Percentiles rank a stretch among this genome's conserved stretches.
Conservation (phyloP, 2,113 vertebrate genomes). For the Thunnus thynnus region DNA sequence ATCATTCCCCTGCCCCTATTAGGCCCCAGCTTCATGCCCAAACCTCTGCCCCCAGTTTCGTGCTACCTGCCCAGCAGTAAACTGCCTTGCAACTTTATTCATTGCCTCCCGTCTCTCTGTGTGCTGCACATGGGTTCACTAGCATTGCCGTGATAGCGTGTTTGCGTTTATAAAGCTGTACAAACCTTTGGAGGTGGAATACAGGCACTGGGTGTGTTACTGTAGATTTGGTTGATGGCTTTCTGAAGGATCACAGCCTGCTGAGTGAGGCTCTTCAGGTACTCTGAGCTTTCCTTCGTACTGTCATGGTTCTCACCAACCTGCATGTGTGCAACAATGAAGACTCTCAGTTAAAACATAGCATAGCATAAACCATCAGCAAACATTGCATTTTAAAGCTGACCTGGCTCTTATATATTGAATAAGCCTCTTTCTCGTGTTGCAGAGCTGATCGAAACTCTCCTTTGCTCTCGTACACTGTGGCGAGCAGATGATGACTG, state of each 20-base stretch:
- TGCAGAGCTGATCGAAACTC: slow-evolving; percentile 93
- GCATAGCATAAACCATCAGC: neutral
- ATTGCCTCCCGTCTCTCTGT: too few relatives aligned
- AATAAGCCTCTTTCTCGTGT: slow-evolving; percentile 93
- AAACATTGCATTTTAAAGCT: slow-evolving; percentile 9
- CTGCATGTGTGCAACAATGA: slow-evolving; percentile 71
- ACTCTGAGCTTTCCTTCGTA: slow-evolving; percentile 93
- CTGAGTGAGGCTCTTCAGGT: slow-evolving; percentile 94
- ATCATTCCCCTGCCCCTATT: too few relatives aligned
- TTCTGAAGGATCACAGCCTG: slow-evolving; percentile 93
- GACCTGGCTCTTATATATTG: slow-evolving; percentile 94
- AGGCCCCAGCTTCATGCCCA: too few relatives aligned
- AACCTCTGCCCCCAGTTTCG: too few relatives aligned
- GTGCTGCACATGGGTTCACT: too few relatives aligned
- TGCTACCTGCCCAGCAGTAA: too few relatives aligned
- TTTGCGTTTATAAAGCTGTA: neutral
- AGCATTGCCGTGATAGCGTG: too few relatives aligned
- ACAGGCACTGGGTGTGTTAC: slow-evolving; percentile 87
- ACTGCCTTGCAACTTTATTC: too few relatives aligned
- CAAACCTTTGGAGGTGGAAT: slow-evolving; percentile 89
- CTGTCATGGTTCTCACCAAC: slow-evolving; percentile 92
- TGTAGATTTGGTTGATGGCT: slow-evolving; percentile 94
- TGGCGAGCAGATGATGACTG: slow-evolving; percentile 93
- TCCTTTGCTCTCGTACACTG: slow-evolving; percentile 93
- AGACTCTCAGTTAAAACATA: slow-evolving; percentile 7